These are phyloP conservation scores for Actinernus sp. DNA, from an alignment of 92 coral and sea anemone genomes.

Conservation along the genomic window DNA sequence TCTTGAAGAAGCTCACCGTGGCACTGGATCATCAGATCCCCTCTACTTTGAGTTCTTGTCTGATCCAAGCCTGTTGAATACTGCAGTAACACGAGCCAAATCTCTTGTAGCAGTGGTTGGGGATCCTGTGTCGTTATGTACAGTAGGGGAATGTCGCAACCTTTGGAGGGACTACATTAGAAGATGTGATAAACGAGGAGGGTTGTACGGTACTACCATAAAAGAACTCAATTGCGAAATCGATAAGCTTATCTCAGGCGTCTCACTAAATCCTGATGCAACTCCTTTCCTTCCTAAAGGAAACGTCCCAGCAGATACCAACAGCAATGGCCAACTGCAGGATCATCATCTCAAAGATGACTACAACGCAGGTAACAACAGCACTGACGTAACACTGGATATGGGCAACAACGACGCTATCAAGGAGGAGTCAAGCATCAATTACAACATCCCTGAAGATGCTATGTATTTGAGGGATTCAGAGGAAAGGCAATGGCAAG, in stretches of 20 bases:
- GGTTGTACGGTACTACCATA: conserved; percentile 73
- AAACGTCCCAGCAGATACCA: too few relatives aligned
- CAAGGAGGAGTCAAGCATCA: too few relatives aligned
- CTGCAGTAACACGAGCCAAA: conserved; percentile 95
- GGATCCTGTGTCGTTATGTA: conserved; percentile 94
- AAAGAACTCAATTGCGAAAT: conserved; percentile 50
- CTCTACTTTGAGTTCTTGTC: conserved; percentile 79
- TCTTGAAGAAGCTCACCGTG: conserved; percentile 32
- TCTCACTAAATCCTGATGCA: conserved; percentile 76
- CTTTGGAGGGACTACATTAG: conserved; percentile 83
- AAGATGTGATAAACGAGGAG: conserved; percentile 57
- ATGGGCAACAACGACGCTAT: too few relatives aligned
- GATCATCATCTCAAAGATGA: too few relatives aligned
- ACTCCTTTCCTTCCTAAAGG: conserved; percentile 60
- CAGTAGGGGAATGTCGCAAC: conserved; percentile 80
- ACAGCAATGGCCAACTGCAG: not conserved
- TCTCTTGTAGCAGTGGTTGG: conserved; percentile 94
- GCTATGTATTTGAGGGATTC: too few relatives aligned
- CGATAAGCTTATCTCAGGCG: conserved; percentile 9
- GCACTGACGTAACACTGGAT: too few relatives aligned
- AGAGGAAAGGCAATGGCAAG: too few relatives aligned
- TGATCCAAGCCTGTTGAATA: conserved; percentile 81
- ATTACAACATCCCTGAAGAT: too few relatives aligned
- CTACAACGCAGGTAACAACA: too few relatives aligned
- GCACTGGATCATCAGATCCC: conserved; percentile 37